A percentile compares a stretch with the other conserved stretches of the same genome.
These are phyloP conservation scores for Microcebus ravelobensis DNA, from an alignment of 2,113 vertebrate genomes.

Conservation along the genomic window DNA sequence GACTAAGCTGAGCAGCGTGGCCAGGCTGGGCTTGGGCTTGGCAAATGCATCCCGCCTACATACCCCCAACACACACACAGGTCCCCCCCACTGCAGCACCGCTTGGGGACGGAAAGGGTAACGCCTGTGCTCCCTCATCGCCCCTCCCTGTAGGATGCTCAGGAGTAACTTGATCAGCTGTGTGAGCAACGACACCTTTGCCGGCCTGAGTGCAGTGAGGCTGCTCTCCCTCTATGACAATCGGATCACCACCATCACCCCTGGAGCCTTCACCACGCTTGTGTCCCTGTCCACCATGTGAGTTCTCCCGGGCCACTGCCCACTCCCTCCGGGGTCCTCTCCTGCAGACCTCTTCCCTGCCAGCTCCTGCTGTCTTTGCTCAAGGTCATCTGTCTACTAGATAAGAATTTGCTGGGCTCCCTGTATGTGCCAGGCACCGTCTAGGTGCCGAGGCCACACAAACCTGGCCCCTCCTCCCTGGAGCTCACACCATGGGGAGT, in stretches of 20 bases:
- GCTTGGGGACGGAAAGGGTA: background rate
- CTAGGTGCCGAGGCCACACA: background rate
- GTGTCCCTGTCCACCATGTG: constrained; percentile 98
- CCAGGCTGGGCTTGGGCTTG: background rate
- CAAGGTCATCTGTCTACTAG: background rate
- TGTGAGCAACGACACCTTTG: constrained; percentile 95
- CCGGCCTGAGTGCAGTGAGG: constrained; percentile 95
- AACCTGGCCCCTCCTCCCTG: background rate
- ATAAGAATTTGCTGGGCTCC: background rate
- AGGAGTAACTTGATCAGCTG: constrained; percentile 97
- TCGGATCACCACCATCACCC: constrained; percentile 94
- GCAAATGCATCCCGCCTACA: accelerated
- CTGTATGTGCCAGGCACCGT: accelerated
- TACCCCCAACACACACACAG: too few species aligned
- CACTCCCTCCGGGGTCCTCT: background rate
- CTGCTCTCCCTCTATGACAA: constrained; percentile 98
- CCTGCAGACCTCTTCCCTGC: background rate
- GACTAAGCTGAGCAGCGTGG: background rate
- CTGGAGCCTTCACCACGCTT: constrained; percentile 95
- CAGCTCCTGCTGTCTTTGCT: background rate
- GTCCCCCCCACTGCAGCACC: background rate
- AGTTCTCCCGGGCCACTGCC: constrained; percentile 73
- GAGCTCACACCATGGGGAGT: background rate
- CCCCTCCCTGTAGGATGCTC: constrained; percentile 90
- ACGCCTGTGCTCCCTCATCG: too few species aligned